Conservation (phyloP, 2,113 vertebrate species). For the Ictalurus furcatus region DNA sequence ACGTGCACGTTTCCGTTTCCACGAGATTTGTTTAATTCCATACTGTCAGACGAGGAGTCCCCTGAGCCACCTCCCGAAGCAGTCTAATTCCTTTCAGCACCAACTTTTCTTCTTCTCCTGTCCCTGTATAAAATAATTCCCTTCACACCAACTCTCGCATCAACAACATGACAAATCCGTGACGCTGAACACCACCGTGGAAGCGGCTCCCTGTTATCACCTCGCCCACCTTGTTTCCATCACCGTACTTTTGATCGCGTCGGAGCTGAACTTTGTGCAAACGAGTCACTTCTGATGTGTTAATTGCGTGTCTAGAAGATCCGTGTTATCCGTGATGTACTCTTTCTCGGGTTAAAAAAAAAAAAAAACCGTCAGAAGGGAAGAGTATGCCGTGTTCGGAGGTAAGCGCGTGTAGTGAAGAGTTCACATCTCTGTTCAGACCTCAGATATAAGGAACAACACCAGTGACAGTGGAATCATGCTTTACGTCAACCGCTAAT, state of each 20-base stretch:
- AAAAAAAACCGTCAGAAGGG: too few species aligned
- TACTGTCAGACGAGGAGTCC: constrained; percentile 57
- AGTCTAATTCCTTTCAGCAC: constrained; percentile 54
- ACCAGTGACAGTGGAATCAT: not conserved
- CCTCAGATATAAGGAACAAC: not conserved
- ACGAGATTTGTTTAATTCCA: constrained; percentile 68
- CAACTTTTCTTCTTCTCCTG: constrained; percentile 28
- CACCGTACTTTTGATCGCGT: not conserved
- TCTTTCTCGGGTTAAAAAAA: not conserved
- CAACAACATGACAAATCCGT: constrained; percentile 43
- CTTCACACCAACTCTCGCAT: constrained; percentile 9
- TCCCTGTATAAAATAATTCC: constrained; percentile 37
- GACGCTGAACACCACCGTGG: constrained; percentile 30
- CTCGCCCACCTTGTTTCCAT: constrained; percentile 4
- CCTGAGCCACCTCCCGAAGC: constrained; percentile 60
- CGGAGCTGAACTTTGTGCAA: constrained; percentile 24
- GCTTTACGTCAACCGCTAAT: not conserved
- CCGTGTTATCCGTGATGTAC: not conserved
- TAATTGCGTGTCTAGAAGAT: constrained; percentile 8
- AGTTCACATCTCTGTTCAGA: not conserved
- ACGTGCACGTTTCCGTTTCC: constrained; percentile 12
- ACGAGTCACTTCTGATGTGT: not conserved
- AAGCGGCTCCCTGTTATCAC: constrained; percentile 41
- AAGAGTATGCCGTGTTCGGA: not conserved
- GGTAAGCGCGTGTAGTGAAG: not conserved